Evolutionary conservation across 1,140 invertebrate species (phyloP).

Genomic region (Wiebesia pumilae): DNA sequence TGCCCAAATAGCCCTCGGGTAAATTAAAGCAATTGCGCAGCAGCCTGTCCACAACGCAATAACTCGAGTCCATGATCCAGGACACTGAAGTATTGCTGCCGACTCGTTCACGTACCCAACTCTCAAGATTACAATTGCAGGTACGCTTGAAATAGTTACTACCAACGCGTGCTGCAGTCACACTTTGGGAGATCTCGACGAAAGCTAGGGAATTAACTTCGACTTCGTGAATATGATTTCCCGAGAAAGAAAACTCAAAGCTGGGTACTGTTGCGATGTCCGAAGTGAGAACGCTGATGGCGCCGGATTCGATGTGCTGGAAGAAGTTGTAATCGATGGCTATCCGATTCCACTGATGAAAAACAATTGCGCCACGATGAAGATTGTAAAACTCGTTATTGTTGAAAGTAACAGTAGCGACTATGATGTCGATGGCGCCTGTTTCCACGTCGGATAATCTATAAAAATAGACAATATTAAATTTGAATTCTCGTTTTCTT

Average conservation of each 20-base stretch:
- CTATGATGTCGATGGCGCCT: slow-evolving; percentile 79
- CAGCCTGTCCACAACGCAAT: slow-evolving; percentile 78
- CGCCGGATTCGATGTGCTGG: slow-evolving; percentile 75
- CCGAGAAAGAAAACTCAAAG: slow-evolving; percentile 78
- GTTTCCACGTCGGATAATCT: slow-evolving; percentile 79
- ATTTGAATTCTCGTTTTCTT: background rate
- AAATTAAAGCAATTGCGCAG: slow-evolving; percentile 80
- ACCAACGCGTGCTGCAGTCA: slow-evolving; percentile 74
- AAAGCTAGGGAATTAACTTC: slow-evolving; percentile 76
- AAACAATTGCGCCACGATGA: slow-evolving; percentile 74
- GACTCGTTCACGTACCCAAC: slow-evolving; percentile 76
- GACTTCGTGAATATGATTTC: slow-evolving; percentile 78
- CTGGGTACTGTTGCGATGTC: slow-evolving; percentile 63
- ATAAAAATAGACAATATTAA: slow-evolving; percentile 62
- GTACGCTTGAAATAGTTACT: slow-evolving; percentile 79
- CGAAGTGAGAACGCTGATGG: slow-evolving; percentile 72
- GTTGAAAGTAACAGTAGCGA: slow-evolving; percentile 77
- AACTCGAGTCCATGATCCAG: slow-evolving; percentile 77
- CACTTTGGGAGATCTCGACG: slow-evolving; percentile 74
- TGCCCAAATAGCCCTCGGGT: slow-evolving; percentile 78
- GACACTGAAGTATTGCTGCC: slow-evolving; percentile 66
- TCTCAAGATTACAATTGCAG: slow-evolving; percentile 79
- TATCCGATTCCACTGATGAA: slow-evolving; percentile 80
- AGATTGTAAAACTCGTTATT: slow-evolving; percentile 79
- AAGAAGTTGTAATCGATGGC: slow-evolving; percentile 80